These are phyloP conservation scores for Eleutherodactylus coqui DNA, from an alignment of 2,797 vertebrate genomes.

Conservation along the genomic window DNA sequence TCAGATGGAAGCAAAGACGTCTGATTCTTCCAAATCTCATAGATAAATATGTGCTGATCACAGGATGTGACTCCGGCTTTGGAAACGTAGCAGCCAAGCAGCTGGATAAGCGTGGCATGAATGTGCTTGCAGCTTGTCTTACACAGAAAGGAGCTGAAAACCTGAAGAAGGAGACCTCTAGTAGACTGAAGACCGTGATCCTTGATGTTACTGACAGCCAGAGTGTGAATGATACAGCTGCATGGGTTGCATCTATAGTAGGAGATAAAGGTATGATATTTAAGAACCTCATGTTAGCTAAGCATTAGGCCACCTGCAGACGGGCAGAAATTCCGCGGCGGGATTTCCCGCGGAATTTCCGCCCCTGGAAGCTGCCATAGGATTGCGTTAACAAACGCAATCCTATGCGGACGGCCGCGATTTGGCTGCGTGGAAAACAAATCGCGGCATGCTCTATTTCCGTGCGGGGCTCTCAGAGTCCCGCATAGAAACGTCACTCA, in stretches of 20 bases:
- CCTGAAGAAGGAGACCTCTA: conserved; percentile 60
- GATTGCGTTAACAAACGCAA: too few species aligned
- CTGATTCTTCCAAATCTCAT: conserved; percentile 64
- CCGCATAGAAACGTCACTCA: too few species aligned
- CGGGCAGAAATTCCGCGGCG: too few species aligned
- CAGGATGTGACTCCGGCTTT: conserved; percentile 72
- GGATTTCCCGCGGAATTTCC: too few species aligned
- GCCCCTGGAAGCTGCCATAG: too few species aligned
- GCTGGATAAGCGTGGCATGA: conserved; percentile 79
- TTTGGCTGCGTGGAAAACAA: too few species aligned
- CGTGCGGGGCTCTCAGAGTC: too few species aligned
- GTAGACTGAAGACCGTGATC: conserved; percentile 68
- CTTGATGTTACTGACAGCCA: conserved; percentile 70
- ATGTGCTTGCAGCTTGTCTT: conserved; percentile 82
- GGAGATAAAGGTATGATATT: conserved; percentile 60
- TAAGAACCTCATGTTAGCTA: neutral
- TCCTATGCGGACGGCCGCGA: too few species aligned
- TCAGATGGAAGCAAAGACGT: conserved; percentile 62
- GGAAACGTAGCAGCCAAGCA: conserved; percentile 83
- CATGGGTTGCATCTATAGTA: conserved; percentile 61
- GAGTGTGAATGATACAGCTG: conserved; percentile 62
- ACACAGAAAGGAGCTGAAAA: conserved; percentile 70
- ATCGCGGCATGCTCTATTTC: too few species aligned
- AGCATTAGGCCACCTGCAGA: neutral
- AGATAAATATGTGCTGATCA: conserved; percentile 67